Conservation (phyloP, 2,888 invertebrate species). For the Minunthozetes semirufus region DNA sequence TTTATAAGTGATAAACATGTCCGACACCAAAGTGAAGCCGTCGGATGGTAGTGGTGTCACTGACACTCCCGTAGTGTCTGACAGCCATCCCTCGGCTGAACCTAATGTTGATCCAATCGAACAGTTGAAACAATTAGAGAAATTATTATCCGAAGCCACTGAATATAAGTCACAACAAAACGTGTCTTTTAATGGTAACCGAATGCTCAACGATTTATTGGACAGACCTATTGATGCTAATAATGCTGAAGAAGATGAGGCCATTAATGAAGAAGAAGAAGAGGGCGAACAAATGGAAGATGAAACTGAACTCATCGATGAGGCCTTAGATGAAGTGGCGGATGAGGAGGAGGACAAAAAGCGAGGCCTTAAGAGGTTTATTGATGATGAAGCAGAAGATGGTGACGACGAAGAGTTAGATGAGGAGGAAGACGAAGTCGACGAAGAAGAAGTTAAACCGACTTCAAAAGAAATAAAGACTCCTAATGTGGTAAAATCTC, state of each 20-base stretch:
- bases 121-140: background rate
- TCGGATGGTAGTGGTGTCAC: background rate
- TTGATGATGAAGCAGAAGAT: conserved; percentile 51
- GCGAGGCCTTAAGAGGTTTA: background rate
- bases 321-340: conserved; percentile 36
- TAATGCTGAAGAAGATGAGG: conserved; percentile 46
- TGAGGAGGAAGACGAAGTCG: conserved; percentile 20
- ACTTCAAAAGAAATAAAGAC: background rate
- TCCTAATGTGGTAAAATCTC: background rate
- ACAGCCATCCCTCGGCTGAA: background rate
- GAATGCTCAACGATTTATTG: conserved; percentile 17
- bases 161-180: background rate
- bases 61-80: background rate
- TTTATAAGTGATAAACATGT: too few species aligned
- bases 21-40: too few species aligned
- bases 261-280: conserved; percentile 46
- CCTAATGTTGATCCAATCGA: background rate
- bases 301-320: conserved; percentile 55
- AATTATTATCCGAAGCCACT: background rate
- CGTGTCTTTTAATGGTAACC: conserved; percentile 2
- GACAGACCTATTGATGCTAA: conserved; percentile 39
- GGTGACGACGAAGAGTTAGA: conserved; percentile 43
- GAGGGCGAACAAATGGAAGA: conserved; percentile 45
- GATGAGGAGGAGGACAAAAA: conserved; percentile 42
- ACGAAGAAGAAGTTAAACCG: conserved; percentile 1